Percentiles rank a stretch among this genome's conserved stretches.
phyloP scores from a whole-genome alignment of 2,797 vertebrate species.

The Sorex maritimensis region DNA sequence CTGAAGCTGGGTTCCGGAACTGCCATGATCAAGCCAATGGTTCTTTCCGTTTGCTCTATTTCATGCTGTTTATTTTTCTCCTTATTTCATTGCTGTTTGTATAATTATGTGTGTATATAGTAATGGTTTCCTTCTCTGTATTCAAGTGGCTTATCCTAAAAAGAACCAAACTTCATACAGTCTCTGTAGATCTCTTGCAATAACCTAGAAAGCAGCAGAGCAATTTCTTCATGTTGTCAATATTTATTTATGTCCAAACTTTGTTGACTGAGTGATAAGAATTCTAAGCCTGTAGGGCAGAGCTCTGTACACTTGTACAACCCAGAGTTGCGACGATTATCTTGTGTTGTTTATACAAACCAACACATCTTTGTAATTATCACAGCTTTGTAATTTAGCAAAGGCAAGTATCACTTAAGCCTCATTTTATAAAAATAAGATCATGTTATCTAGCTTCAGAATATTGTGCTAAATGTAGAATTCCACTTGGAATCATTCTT shows the following conservation, averaged over 20 bases:
- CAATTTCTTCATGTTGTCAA: constrained; percentile 37
- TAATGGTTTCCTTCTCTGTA: constrained; percentile 15
- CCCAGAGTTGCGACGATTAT: constrained; percentile 46
- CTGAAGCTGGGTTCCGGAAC: background rate
- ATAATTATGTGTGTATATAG: background rate
- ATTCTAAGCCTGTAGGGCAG: constrained; percentile 59
- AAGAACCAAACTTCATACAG: background rate
- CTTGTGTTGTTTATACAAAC: constrained; percentile 38
- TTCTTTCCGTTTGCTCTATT: background rate
- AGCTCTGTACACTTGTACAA: background rate
- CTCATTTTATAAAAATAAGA: constrained; percentile 55
- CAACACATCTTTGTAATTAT: constrained; percentile 38
- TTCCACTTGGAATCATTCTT: background rate
- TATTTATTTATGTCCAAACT: constrained; percentile 72
- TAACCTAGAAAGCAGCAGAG: constrained; percentile 11
- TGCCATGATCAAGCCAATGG: background rate
- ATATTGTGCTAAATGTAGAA: constrained; percentile 27
- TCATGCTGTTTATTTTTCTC: background rate
- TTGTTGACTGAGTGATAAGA: constrained; percentile 46
- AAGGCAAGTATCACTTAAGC: constrained; percentile 21
- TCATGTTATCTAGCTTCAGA: constrained; percentile 47
- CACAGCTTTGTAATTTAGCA: constrained; percentile 37
- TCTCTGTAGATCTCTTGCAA: constrained; percentile 37
- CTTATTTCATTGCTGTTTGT: background rate
- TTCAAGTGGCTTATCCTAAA: constrained; percentile 53